These are phyloP conservation scores for Disparrhopalites patrizii DNA, from an alignment of 2,888 invertebrate species.

Conservation along the genomic window DNA sequence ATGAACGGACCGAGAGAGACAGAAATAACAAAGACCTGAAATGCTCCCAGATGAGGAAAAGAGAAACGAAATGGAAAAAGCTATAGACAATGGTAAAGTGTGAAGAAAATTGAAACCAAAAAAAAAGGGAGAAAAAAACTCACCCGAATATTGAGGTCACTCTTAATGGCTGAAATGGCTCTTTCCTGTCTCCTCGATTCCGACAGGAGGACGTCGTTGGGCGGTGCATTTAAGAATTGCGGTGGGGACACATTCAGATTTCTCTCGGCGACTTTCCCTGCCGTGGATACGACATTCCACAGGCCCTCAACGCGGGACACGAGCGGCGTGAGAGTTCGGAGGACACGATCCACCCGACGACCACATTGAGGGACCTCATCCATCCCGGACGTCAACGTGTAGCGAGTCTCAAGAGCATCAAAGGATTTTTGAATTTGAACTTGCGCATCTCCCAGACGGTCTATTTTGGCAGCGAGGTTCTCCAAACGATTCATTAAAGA, in stretches of 20 bases:
- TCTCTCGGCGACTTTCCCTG: slow-evolving; percentile 31
- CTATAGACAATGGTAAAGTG: too few relatives aligned
- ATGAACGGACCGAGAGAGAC: too few relatives aligned
- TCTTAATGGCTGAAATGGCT: slow-evolving; percentile 47
- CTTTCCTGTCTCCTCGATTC: slow-evolving; percentile 47
- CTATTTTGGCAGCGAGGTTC: slow-evolving; percentile 41
- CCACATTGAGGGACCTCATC: slow-evolving; percentile 47
- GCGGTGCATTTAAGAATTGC: slow-evolving; percentile 39
- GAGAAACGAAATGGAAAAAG: too few relatives aligned
- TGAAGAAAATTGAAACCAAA: too few relatives aligned
- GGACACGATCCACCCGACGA: slow-evolving; percentile 45
- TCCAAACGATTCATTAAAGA: slow-evolving; percentile 45
- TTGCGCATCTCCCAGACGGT: slow-evolving; percentile 40
- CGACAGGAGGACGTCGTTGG: slow-evolving; percentile 44
- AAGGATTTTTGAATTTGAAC: slow-evolving; percentile 46
- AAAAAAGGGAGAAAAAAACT: too few relatives aligned
- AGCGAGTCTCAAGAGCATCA: slow-evolving; percentile 44
- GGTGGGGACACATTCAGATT: slow-evolving; percentile 40
- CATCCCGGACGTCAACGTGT: slow-evolving; percentile 37
- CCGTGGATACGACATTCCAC: slow-evolving; percentile 45
- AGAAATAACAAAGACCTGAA: too few relatives aligned
- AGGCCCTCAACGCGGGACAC: slow-evolving; percentile 47
- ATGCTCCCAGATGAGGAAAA: too few relatives aligned
- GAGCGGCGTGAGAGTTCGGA: slow-evolving; percentile 45
- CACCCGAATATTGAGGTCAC: slow-evolving; percentile 46